A percentile compares a stretch with the other conserved stretches of the same genome.
These are phyloP conservation scores for Thinocorus orbignyianus DNA, from an alignment of 2,113 vertebrate species.

Conservation along the genomic window DNA sequence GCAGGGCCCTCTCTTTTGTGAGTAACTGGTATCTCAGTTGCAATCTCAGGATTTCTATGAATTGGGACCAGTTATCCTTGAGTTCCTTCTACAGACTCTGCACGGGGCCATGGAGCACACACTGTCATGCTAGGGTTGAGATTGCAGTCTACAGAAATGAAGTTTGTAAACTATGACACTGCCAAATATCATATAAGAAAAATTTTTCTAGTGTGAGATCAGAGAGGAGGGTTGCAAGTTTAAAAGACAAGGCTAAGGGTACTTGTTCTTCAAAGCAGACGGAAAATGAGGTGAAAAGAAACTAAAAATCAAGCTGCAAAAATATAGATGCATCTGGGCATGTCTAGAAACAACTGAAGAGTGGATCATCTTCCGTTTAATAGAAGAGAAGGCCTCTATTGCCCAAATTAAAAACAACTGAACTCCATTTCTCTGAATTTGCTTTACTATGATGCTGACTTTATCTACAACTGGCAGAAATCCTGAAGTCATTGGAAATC, in stretches of 20 bases:
- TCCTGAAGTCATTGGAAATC: neutral
- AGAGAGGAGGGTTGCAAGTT: neutral
- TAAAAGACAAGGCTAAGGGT: neutral
- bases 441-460: neutral
- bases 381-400: neutral
- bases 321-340: neutral
- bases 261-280: neutral
- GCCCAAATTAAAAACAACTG: neutral
- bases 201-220: neutral
- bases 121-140: neutral
- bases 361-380: neutral
- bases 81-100: neutral
- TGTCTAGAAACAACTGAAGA: neutral
- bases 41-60: neutral
- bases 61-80: neutral
- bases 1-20: neutral
- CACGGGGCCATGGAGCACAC: neutral
- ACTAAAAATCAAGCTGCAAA: constrained; percentile 13
- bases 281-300: neutral
- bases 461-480: neutral
- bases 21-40: accelerated
- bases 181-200: neutral
- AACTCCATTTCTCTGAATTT: neutral
- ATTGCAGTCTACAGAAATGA: neutral
- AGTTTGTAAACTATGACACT: neutral